Conservation (phyloP, 2,113 vertebrate genomes). For the Chionomys nivalis region DNA sequence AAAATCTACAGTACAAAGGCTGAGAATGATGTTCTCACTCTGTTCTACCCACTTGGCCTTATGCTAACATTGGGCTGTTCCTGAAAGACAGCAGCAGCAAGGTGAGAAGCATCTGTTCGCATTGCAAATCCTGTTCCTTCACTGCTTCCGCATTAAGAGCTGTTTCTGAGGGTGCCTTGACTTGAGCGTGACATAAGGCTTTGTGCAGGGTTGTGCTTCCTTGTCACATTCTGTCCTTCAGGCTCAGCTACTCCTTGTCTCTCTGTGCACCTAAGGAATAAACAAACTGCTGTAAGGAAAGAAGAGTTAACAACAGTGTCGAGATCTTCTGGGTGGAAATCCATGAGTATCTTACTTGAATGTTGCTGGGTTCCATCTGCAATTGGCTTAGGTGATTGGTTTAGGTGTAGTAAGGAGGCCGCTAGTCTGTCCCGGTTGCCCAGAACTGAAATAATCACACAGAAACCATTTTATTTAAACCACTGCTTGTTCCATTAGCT, state of each 20-base stretch:
- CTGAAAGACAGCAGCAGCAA: not conserved
- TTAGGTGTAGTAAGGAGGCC: too few species aligned
- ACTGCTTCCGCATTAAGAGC: not conserved
- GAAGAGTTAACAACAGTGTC: not conserved
- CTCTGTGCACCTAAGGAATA: not conserved
- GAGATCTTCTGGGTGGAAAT: not conserved
- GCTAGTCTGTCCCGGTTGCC: too few species aligned
- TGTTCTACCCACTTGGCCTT: not conserved
- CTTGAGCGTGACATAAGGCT: not conserved
- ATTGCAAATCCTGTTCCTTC: not conserved
- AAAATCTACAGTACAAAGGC: not conserved
- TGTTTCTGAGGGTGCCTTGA: not conserved
- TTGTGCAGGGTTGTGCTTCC: not conserved
- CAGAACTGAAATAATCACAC: too few species aligned
- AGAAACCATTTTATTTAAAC: too few species aligned
- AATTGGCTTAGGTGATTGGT: too few species aligned
- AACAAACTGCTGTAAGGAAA: not conserved
- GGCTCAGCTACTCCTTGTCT: not conserved
- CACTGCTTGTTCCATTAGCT: too few species aligned
- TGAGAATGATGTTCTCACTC: not conserved
- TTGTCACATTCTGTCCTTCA: not conserved
- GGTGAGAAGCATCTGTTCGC: conserved; percentile 2
- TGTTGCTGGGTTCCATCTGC: not conserved
- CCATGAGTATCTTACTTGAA: not conserved
- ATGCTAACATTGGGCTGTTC: not conserved